Evolutionary conservation across 2,888 invertebrate genomes (phyloP).

Genomic region (Leucophenga maculata): DNA sequence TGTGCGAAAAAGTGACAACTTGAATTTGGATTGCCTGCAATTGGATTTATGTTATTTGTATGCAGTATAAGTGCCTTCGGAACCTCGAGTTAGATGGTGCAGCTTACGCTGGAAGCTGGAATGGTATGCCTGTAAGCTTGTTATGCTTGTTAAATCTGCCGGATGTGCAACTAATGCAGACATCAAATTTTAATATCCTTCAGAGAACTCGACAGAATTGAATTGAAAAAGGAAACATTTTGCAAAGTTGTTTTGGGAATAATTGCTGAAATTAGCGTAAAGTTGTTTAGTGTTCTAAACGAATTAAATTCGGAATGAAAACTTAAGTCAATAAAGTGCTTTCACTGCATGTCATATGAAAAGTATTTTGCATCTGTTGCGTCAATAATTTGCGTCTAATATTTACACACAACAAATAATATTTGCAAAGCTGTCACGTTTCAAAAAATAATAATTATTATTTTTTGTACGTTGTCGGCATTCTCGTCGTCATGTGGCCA

Average conservation of each 20-base stretch:
- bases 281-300: too few species aligned
- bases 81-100: neutral
- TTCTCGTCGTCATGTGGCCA: constrained; percentile 4
- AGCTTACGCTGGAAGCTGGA: neutral
- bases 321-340: too few species aligned
- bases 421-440: neutral
- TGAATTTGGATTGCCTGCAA: constrained; percentile 33
- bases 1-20: constrained; percentile 41
- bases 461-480: neutral
- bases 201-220: neutral
- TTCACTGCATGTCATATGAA: too few species aligned
- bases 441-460: constrained; percentile 1
- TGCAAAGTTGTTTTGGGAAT: neutral
- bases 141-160: neutral
- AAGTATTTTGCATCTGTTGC: too few species aligned
- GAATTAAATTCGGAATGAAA: too few species aligned
- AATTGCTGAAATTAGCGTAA: too few species aligned
- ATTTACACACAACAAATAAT: neutral
- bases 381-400: too few species aligned
- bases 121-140: neutral
- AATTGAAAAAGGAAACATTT: constrained; percentile 3
- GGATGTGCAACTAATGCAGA: constrained; percentile 12
- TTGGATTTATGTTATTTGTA: constrained; percentile 4
- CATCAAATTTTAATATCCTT: constrained; percentile 30
- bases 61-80: neutral